A percentile compares a stretch with the other conserved stretches of the same genome.
These are phyloP conservation scores for Oreohelix idahoensis DNA, from an alignment of 1,140 invertebrate genomes.

Conservation along the genomic window DNA sequence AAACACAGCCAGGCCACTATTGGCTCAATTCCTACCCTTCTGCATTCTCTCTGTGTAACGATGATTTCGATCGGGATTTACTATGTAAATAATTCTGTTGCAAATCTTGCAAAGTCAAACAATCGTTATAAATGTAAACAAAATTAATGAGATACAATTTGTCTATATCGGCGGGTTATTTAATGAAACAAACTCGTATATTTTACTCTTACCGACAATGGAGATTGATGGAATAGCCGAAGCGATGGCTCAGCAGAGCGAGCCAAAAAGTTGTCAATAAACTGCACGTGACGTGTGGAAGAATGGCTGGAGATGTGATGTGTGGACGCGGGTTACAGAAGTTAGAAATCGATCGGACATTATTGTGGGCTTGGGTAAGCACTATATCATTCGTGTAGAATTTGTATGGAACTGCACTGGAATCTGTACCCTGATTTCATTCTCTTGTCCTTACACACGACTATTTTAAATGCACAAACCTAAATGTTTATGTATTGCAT, in stretches of 20 bases:
- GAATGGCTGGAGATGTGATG: neutral
- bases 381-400: neutral
- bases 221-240: conserved; percentile 23
- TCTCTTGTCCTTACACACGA: too few relatives aligned
- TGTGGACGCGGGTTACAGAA: neutral
- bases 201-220: neutral
- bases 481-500: too few relatives aligned
- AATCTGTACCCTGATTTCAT: too few relatives aligned
- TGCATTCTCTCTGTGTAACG: neutral
- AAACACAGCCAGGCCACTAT: conserved; percentile 31
- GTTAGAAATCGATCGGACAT: neutral
- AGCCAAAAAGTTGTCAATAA: conserved; percentile 39
- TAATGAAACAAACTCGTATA: neutral
- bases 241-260: conserved; percentile 8
- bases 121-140: neutral
- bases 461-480: too few relatives aligned
- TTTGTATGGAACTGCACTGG: too few relatives aligned
- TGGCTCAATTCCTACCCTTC: conserved; percentile 3
- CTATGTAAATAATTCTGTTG: neutral
- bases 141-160: neutral
- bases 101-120: neutral
- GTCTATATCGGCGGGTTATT: neutral
- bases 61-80: neutral
- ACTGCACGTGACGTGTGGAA: conserved; percentile 28
- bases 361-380: conserved; percentile 16